Base-by-base conservation (phyloP, 2,113 vertebrate species). In the Corynorhinus townsendii region DNA sequence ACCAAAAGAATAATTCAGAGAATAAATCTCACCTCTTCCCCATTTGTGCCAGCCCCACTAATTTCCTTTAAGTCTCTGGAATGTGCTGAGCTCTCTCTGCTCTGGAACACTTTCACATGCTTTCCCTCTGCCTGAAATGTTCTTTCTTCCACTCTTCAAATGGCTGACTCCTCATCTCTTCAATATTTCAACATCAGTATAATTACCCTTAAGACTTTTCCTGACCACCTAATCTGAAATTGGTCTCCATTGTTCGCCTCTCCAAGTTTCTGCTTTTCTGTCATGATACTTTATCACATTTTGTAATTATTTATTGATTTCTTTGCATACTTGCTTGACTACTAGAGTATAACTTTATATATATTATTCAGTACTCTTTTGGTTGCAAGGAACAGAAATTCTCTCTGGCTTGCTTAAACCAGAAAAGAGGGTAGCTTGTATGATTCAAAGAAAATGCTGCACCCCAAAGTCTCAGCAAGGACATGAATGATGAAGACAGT, bases 301-400 rank as follows among this genome's bases (percentile, higher is more conserved):
- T 80, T 84, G 49, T 93, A 83, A 89, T 86, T 86, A 86, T 43
- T 15, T 86, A 77, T 89, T 84, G 89, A 89, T 84, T 91, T 85
- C 77, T 66, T 72, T 89, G 43, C 56, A 84, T 93, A 26, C 19
- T 73, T 90, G 38, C 52, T 64, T 94, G 90, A 54, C 82, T 80
- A 76, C 79, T 76, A 35, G 76, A 83, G n/a, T 64, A 73, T 11
- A 83, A 45, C 28, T 73, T 94, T 94, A 90, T 89, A 12, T 83
- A 3, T n/a, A 83, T 97, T 94, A 96, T 86, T 95, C 89, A 94
- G 59, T 47, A 87, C 45, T 62, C 30, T 69, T 68, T 38, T 26
- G 79, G 79, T 89, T 89, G 73, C 35, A 86, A 94, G 77, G 72
- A 88, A 95, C 40, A 89, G 79, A 95, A 94, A 82, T 62, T 22